phyloP scores from a whole-genome alignment of 2,888 invertebrate genomes.

The Caenorhabditis sp. region DNA sequence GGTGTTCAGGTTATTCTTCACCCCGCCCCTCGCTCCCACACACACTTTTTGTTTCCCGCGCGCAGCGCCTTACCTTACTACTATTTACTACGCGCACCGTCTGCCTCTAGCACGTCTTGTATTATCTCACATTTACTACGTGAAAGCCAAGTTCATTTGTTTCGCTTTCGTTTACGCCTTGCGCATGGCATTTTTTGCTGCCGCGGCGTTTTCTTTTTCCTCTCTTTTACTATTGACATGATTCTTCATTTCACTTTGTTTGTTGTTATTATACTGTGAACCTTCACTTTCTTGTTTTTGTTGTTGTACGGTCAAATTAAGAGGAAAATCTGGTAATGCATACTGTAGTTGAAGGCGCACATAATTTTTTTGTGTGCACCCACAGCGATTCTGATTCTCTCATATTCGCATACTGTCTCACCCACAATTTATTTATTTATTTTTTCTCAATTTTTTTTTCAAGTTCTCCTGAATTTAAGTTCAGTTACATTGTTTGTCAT shows the following conservation, averaged over 20 bases:
- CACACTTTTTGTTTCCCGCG: conserved; percentile 5
- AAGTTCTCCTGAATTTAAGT: not conserved
- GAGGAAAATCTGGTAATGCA: not conserved
- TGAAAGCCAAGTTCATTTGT: not conserved
- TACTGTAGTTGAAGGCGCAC: not conserved
- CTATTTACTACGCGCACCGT: not conserved
- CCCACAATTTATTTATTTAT: too few relatives aligned
- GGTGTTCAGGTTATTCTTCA: conserved; percentile 16
- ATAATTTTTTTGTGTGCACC: too few relatives aligned
- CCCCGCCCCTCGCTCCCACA: conserved; percentile 4
- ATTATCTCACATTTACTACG: not conserved
- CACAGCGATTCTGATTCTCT: too few relatives aligned
- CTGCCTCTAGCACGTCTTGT: too few relatives aligned
- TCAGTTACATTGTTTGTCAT: not conserved
- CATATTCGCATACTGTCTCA: too few relatives aligned
- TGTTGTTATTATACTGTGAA: not conserved
- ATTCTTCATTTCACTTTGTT: not conserved
- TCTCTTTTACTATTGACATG: too few relatives aligned
- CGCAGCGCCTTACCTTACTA: not conserved
- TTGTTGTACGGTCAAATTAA: not conserved
- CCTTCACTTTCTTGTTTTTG: not conserved
- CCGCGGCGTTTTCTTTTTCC: not conserved
- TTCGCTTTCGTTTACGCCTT: conserved; percentile 4
- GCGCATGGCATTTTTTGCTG: conserved; percentile 15
- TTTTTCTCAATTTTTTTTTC: not conserved